These are phyloP conservation scores for Branchellion lobata DNA, from an alignment of 2,888 invertebrate genomes.

Conservation along the genomic window DNA sequence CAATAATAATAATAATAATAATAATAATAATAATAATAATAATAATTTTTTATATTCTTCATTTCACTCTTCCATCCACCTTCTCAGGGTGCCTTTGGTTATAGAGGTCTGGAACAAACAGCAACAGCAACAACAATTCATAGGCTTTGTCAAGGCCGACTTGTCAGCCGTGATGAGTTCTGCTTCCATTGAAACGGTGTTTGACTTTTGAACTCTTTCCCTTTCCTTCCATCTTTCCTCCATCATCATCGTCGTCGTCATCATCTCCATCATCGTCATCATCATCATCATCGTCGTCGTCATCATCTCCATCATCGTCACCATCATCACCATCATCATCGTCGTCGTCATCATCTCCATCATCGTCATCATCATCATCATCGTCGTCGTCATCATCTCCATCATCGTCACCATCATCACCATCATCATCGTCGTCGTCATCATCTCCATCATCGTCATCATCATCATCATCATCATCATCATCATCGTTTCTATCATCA, in stretches of 20 bases:
- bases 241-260: not conserved
- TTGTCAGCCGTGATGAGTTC: not conserved
- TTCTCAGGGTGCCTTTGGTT: not conserved
- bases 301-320: no score
- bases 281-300: no score
- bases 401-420: not conserved
- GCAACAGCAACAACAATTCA: not conserved
- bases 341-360: not conserved
- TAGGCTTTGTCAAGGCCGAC: not conserved
- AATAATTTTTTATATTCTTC: no score
- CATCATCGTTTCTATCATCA: not conserved
- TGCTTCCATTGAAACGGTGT: not conserved
- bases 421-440: not conserved
- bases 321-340: not conserved
- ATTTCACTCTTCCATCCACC: no score
- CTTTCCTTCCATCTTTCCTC: not conserved
- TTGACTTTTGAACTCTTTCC: not conserved
- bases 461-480: not conserved
- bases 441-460: not conserved
- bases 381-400: not conserved
- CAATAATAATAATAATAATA: no score
- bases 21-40: no score
- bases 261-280: no score
- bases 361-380: no score
- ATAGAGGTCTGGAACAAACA: not conserved